Evolutionary conservation across 1,140 invertebrate species (phyloP), one percentile per base, ranked within the genome.

Genomic region (Drosophila seguyi): DNA sequence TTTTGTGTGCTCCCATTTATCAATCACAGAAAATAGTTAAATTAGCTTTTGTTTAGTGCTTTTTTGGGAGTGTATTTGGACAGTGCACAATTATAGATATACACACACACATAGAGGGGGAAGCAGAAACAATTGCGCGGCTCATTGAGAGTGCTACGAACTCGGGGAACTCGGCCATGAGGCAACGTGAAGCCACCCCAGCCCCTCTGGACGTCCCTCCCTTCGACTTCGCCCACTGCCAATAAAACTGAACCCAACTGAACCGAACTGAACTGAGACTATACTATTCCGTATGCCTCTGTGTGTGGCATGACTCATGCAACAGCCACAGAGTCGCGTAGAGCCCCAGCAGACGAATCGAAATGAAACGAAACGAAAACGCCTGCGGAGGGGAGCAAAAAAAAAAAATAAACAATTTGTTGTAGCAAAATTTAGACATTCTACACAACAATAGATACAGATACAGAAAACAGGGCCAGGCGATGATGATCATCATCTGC

Each of bases 171-270:
- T 53, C 75, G 50, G 58, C 72, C 29, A 61, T 59, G 50, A 82
- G 74, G 66, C 75, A 60, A 48, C 42, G 53, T 63, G 60, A 63
- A 63, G 60, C 71, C 57, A 62, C 53, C 72, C 50, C 27, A 31
- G 29, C 50, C 68, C 52, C 69, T 38, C 42, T 45, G 50, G 45
- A 68, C 48, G 45, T 41, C 34, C 47, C 57, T 31, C 31, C 18
- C 14, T 38, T 29, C 58, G 58, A 52, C 50, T 75, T 79, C 59
- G 81, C 85, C 84, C 85, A 81, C 75, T 86, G 83, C 83, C 83
- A 87, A 87, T 87, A 87, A 86, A 90, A 90, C 63, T 90, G 86
- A 84, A 90, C 76, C 82, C 81, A 84, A 88, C 80, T 81, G 86
- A 84, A 90, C 76, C 82, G 78, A 84, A 87, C 76, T 80, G 84